Evolutionary conservation across 2,113 vertebrate species (phyloP).

Genomic region (Cyanoramphus novaezelandiae): DNA sequence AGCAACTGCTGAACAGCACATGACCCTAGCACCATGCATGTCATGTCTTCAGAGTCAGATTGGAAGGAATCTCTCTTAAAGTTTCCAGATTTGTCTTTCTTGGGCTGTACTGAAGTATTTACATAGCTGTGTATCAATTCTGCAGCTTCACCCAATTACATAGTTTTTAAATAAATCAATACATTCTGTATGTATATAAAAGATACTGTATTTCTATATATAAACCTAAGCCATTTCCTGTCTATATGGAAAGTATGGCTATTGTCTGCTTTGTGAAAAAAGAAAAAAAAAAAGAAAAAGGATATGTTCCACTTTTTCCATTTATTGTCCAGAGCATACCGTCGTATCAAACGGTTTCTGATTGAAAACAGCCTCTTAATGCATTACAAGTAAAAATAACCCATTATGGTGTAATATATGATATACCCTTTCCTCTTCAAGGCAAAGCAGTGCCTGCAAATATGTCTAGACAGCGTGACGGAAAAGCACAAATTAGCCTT

Average conservation of each 20-base stretch:
- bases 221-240: constrained; percentile 57
- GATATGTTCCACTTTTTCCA: constrained; percentile 57
- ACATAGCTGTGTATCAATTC: not conserved
- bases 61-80: not conserved
- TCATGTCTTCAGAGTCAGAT: not conserved
- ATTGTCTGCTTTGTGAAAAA: constrained; percentile 43
- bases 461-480: constrained; percentile 32
- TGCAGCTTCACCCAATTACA: not conserved
- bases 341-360: constrained; percentile 49
- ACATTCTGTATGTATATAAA: not conserved
- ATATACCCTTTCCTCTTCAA: constrained; percentile 46
- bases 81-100: not conserved
- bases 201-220: constrained; percentile 27
- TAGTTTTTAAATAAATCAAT: constrained; percentile 32
- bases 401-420: constrained; percentile 38
- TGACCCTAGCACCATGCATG: not conserved
- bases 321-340: constrained; percentile 39
- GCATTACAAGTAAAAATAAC: constrained; percentile 58
- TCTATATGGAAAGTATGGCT: constrained; percentile 48
- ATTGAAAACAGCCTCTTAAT: constrained; percentile 61
- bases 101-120: not conserved
- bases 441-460: constrained; percentile 40
- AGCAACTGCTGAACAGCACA: fast-evolving
- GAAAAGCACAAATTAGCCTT: constrained; percentile 53
- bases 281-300: not conserved